Percentiles rank a stretch among this genome's conserved stretches.
phyloP scores from a whole-genome alignment of 2,797 vertebrate species.

The Pogoniulus pusillus region DNA sequence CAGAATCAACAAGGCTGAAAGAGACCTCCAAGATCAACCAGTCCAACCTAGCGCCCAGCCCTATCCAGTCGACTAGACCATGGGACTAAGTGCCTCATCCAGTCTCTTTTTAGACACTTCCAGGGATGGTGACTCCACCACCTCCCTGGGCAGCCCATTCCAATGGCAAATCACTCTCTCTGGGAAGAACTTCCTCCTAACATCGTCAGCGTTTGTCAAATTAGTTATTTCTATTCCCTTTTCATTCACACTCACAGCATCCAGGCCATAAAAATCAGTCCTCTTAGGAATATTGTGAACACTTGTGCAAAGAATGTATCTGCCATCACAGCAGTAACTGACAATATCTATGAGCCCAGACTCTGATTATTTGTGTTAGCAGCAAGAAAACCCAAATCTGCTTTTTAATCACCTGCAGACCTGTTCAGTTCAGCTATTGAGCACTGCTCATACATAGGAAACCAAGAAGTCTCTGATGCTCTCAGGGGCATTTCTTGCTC shows the following conservation, averaged over 20 bases:
- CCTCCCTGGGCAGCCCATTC: no score
- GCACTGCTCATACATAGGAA: background rate
- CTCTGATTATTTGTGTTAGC: background rate
- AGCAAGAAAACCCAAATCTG: background rate
- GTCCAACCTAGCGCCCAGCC: no score
- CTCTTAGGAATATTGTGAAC: background rate
- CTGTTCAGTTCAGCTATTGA: background rate
- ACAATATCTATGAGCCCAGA: background rate
- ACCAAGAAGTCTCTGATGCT: background rate
- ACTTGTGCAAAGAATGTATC: background rate
- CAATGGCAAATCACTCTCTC: no score
- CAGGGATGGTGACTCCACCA: no score
- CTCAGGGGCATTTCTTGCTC: background rate
- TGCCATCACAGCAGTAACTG: background rate
- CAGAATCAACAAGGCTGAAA: no score
- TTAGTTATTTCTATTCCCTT: background rate
- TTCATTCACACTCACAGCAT: background rate
- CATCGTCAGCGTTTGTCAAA: background rate
- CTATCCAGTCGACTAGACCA: no score
- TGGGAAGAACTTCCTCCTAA: no score
- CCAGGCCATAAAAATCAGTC: background rate
- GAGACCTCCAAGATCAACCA: no score
- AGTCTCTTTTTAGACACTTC: no score
- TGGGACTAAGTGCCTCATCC: no score
- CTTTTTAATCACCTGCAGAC: background rate